These are phyloP conservation scores for Aspidiotus rigidus DNA, from an alignment of 2,888 invertebrate species.

Conservation along the genomic window DNA sequence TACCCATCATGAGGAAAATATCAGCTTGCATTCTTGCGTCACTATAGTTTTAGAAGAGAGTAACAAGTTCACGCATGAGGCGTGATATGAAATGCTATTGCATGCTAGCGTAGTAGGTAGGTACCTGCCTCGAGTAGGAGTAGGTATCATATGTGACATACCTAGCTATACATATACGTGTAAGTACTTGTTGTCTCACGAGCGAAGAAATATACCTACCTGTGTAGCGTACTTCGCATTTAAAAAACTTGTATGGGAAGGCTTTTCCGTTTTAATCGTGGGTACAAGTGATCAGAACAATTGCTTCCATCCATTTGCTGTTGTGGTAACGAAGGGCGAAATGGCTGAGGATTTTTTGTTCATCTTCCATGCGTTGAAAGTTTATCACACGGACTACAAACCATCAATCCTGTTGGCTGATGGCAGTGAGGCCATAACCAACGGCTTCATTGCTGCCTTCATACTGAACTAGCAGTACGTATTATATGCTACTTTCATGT, in stretches of 20 bases:
- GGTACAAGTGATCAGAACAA: conserved; percentile 23
- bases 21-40: too few relatives aligned
- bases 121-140: too few relatives aligned
- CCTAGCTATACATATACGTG: too few relatives aligned
- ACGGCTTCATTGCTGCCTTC: conserved; percentile 27
- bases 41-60: too few relatives aligned
- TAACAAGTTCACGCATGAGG: too few relatives aligned
- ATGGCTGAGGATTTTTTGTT: conserved; percentile 17
- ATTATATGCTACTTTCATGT: conserved; percentile 34
- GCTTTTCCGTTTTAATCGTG: conserved; percentile 13
- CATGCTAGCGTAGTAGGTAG: too few relatives aligned
- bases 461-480: conserved; percentile 27
- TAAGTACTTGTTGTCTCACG: too few relatives aligned
- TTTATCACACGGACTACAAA: background rate
- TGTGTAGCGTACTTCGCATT: too few relatives aligned
- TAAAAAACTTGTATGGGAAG: conserved; percentile 5
- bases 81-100: too few relatives aligned
- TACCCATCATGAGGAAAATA: too few relatives aligned
- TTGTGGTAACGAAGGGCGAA: conserved; percentile 27
- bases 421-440: conserved; percentile 34
- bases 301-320: conserved; percentile 24
- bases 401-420: conserved; percentile 23
- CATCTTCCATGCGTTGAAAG: background rate
- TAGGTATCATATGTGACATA: too few relatives aligned
- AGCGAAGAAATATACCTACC: too few relatives aligned